These are phyloP conservation scores for Meloe dianella DNA, from an alignment of 2,888 invertebrate species.

Conservation along the genomic window DNA sequence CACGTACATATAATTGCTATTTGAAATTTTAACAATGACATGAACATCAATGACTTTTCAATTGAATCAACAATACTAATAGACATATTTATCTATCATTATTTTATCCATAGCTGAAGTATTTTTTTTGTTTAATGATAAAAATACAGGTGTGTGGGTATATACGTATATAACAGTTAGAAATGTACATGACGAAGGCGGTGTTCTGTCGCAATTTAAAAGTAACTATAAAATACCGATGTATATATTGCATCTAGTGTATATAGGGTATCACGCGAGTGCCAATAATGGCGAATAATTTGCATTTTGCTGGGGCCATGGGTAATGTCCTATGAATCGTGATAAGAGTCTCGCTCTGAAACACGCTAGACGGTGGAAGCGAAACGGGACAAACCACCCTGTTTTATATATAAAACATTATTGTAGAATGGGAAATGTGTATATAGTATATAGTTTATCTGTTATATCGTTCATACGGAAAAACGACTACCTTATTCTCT, in stretches of 20 bases:
- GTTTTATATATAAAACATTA: slow-evolving; percentile 15
- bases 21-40: slow-evolving; percentile 34
- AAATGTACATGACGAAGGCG: not conserved
- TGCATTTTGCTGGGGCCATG: slow-evolving; percentile 56
- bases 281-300: slow-evolving; percentile 55
- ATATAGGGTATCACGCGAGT: slow-evolving; percentile 48
- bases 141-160: not conserved
- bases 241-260: slow-evolving; percentile 43
- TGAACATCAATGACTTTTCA: slow-evolving; percentile 21
- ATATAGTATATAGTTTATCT: slow-evolving; percentile 26
- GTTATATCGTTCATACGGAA: slow-evolving; percentile 32
- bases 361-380: slow-evolving; percentile 31
- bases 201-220: slow-evolving; percentile 28
- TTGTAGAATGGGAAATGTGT: slow-evolving; percentile 30
- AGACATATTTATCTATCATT: no score
- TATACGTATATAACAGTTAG: no score
- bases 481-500: slow-evolving; percentile 24
- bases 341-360: slow-evolving; percentile 51
- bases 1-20: slow-evolving; percentile 38
- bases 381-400: slow-evolving; percentile 16
- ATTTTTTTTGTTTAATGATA: not conserved
- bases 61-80: slow-evolving; percentile 7
- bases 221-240: slow-evolving; percentile 33
- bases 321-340: slow-evolving; percentile 58
- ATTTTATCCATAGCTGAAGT: no score